A percentile compares a stretch with the other conserved stretches of the same genome.
Conservation (phyloP, 2,888 invertebrate genomes). For the Bombylius discolor region DNA sequence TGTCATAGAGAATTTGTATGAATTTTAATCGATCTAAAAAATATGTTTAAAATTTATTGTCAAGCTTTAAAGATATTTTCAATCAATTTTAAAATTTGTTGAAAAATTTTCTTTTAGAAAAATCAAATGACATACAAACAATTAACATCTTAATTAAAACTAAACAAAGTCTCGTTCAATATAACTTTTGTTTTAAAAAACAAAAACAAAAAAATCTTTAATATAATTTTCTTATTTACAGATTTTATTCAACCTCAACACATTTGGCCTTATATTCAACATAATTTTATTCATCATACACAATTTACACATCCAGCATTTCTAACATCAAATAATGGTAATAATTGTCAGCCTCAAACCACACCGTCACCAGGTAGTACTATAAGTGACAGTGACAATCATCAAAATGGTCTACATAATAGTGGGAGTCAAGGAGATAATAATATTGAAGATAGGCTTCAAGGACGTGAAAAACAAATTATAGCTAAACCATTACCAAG, state of each 20-base stretch:
- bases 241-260: constrained; percentile 39
- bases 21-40: too few species aligned
- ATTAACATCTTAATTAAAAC: too few species aligned
- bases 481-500: constrained; percentile 79
- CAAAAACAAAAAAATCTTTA: too few species aligned
- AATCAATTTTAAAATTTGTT: too few species aligned
- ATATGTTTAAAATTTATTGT: too few species aligned
- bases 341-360: constrained; percentile 38
- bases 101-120: too few species aligned
- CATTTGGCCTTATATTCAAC: constrained; percentile 40
- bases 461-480: constrained; percentile 30
- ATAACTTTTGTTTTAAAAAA: too few species aligned
- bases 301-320: constrained; percentile 38
- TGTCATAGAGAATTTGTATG: too few species aligned
- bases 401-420: constrained; percentile 18
- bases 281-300: constrained; percentile 37
- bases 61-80: too few species aligned
- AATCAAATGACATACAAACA: too few species aligned
- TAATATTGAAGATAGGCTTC: constrained; percentile 23
- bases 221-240: constrained; percentile 11
- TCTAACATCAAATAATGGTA: constrained; percentile 26
- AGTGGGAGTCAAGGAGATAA: constrained; percentile 5
- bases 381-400: constrained; percentile 38
- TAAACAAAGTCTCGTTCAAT: too few species aligned
- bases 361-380: constrained; percentile 37